These are phyloP conservation scores for Sympetrum striolatum DNA, from an alignment of 2,888 invertebrate genomes.

Conservation along the genomic window DNA sequence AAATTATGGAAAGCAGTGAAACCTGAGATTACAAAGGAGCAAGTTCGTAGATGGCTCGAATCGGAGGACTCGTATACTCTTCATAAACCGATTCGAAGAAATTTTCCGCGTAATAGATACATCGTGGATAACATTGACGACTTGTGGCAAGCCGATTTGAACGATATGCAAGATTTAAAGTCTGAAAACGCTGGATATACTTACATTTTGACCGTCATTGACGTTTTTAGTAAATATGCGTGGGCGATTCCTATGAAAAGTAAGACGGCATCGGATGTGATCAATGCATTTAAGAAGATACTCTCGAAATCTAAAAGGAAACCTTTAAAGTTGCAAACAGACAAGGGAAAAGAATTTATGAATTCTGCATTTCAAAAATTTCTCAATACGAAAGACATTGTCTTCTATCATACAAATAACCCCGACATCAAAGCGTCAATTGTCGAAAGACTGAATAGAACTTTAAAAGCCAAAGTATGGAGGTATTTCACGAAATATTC, in stretches of 20 bases:
- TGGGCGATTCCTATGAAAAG: conserved; percentile 49
- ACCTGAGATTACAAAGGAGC: too few species aligned
- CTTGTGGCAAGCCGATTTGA: too few species aligned
- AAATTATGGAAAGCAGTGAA: too few species aligned
- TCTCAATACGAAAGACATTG: background rate
- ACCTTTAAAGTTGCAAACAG: background rate
- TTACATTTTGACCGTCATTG: conserved; percentile 45
- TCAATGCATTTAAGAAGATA: background rate
- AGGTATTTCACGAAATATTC: background rate
- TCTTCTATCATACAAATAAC: background rate
- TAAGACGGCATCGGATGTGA: too few species aligned
- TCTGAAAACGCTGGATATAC: conserved; percentile 49
- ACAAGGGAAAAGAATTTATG: background rate
- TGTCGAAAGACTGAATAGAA: background rate
- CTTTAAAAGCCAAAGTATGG: background rate
- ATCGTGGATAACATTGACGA: too few species aligned
- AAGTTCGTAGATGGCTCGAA: too few species aligned
- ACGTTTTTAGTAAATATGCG: background rate
- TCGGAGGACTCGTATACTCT: too few species aligned
- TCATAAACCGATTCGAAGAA: too few species aligned
- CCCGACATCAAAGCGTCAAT: background rate
- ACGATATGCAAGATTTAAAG: background rate
- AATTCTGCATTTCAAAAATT: background rate
- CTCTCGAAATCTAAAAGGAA: too few species aligned
- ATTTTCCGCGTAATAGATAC: too few species aligned